Percentiles rank a stretch among this genome's conserved stretches.
Conservation (phyloP, 2,113 vertebrate species). For the Erinaceus europaeus region DNA sequence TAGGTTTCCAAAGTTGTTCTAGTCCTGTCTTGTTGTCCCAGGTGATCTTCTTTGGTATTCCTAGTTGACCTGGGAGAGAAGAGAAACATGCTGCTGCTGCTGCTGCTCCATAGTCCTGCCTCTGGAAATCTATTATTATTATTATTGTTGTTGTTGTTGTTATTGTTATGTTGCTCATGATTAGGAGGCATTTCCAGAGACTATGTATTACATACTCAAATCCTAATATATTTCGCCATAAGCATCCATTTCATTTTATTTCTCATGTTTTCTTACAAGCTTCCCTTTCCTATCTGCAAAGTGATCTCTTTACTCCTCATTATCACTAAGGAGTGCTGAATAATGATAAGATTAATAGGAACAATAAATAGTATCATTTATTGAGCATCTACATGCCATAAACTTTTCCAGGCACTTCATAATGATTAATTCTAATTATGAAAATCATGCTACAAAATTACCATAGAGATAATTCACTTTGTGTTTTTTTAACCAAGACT, state of each 20-base stretch:
- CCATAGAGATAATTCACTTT: constrained; percentile 41
- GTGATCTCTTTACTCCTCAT: neutral
- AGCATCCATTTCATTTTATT: neutral
- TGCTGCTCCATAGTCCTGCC: no score
- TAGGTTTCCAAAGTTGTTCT: no score
- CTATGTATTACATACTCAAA: neutral
- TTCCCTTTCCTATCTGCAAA: neutral
- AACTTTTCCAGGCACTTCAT: neutral
- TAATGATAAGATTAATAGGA: neutral
- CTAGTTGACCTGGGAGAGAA: no score
- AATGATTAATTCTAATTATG: constrained; percentile 48
- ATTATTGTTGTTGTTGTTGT: no score
- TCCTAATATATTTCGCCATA: neutral
- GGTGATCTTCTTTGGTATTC: no score
- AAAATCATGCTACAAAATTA: constrained; percentile 41
- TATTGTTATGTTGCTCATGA: no score
- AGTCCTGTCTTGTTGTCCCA: no score
- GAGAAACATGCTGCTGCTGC: no score
- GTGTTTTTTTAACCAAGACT: constrained; percentile 32
- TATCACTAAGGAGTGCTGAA: neutral
- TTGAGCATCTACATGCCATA: neutral
- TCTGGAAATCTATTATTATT: no score
- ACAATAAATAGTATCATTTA: neutral
- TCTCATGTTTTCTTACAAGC: neutral
- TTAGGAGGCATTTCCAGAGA: neutral